phyloP scores from a whole-genome alignment of 2,797 vertebrate genomes.

The Diplodus sargus region DNA sequence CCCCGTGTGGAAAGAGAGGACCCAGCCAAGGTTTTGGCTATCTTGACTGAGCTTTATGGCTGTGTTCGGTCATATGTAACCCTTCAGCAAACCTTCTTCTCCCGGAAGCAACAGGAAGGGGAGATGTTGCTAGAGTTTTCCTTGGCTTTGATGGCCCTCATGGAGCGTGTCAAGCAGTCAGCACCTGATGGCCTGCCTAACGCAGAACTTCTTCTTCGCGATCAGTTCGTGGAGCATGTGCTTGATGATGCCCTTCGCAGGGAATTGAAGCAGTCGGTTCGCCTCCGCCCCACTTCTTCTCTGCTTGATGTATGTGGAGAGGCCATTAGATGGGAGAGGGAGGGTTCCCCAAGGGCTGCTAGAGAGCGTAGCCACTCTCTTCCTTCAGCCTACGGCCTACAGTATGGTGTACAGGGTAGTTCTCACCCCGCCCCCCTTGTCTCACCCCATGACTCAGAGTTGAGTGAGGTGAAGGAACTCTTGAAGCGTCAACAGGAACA shows the following conservation, averaged over 20 bases:
- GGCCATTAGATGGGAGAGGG: too few relatives aligned
- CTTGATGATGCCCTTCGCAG: too few relatives aligned
- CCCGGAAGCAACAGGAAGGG: background rate
- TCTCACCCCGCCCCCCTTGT: background rate
- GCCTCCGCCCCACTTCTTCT: too few relatives aligned
- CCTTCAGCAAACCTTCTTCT: constrained; percentile 1
- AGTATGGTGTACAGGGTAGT: background rate
- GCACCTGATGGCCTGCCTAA: background rate
- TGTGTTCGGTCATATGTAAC: background rate
- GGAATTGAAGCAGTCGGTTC: too few relatives aligned
- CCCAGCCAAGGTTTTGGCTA: background rate
- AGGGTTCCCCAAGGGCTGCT: too few relatives aligned
- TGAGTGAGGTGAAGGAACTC: background rate
- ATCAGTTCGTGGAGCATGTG: too few relatives aligned
- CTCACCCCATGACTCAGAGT: background rate
- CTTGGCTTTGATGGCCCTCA: background rate
- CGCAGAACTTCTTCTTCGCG: background rate
- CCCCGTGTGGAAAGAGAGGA: background rate
- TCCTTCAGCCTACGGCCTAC: background rate
- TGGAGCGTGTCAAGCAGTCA: background rate
- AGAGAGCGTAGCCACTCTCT: too few relatives aligned
- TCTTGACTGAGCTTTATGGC: background rate
- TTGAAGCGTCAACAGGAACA: background rate
- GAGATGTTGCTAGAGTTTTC: constrained; percentile 1
- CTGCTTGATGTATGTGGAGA: too few relatives aligned